Conservation (phyloP, 2,888 invertebrate species). For the Theodoxus fluviatilis region DNA sequence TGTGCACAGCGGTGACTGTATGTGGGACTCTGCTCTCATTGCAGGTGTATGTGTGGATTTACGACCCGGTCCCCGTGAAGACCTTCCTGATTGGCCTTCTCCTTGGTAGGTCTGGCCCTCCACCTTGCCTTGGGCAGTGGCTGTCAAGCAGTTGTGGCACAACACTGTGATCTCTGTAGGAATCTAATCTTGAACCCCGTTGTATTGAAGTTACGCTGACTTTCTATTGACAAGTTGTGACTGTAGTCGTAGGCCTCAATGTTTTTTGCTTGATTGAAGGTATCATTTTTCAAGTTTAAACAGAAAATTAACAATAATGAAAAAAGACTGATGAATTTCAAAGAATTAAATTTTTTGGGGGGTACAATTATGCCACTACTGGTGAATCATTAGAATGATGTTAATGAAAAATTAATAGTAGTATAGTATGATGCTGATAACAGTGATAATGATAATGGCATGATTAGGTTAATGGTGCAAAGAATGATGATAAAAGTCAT, state of each 20-base stretch:
- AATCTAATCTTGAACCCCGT: not conserved
- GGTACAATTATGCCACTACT: too few species aligned
- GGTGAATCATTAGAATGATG: too few species aligned
- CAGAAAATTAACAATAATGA: too few species aligned
- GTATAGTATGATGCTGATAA: too few species aligned
- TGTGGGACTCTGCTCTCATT: too few species aligned
- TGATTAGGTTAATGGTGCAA: too few species aligned
- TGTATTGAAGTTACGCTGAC: not conserved
- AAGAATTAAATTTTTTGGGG: too few species aligned
- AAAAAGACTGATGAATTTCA: too few species aligned
- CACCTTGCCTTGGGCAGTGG: not conserved
- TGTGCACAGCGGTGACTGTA: too few species aligned
- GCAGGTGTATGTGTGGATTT: slow-evolving; percentile 91
- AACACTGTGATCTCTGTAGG: not conserved
- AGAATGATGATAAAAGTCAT: too few species aligned
- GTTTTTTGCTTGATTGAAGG: not conserved
- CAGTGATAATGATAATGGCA: too few species aligned
- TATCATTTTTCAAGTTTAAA: not conserved
- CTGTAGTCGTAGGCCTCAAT: not conserved
- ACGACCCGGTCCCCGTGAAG: slow-evolving; percentile 86
- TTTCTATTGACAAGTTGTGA: not conserved
- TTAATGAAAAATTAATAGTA: too few species aligned
- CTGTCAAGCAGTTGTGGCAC: not conserved
- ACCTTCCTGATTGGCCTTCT: slow-evolving; percentile 85
- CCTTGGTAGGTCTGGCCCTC: slow-evolving; percentile 60